Evolutionary conservation across 2,797 vertebrate genomes (phyloP).

Genomic region (Siniperca obscura): DNA sequence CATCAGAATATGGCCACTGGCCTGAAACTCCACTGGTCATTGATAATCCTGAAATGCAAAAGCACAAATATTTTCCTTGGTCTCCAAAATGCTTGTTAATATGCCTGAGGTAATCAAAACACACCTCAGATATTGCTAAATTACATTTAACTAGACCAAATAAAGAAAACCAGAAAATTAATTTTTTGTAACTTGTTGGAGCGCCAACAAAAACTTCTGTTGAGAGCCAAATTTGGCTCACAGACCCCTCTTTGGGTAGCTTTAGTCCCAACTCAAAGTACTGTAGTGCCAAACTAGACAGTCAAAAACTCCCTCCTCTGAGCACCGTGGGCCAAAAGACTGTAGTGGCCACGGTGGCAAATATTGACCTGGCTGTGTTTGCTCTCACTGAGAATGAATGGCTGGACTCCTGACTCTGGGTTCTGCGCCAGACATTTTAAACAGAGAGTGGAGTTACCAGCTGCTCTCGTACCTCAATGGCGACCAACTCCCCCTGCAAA

Average conservation of each 20-base stretch:
- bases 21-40: slow-evolving; percentile 13
- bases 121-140: slow-evolving; percentile 68
- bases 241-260: slow-evolving; percentile 41
- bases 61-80: slow-evolving; percentile 58
- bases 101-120: slow-evolving; percentile 65
- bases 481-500: slow-evolving; percentile 61
- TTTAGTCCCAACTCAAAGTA: slow-evolving; percentile 56
- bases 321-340: slow-evolving; percentile 31
- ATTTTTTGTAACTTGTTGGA: slow-evolving; percentile 24
- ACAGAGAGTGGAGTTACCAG: slow-evolving; percentile 74
- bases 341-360: slow-evolving; percentile 51
- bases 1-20: slow-evolving; percentile 9
- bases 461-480: slow-evolving; percentile 78
- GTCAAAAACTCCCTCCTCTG: slow-evolving; percentile 44
- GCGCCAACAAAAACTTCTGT: slow-evolving; percentile 54
- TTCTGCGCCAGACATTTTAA: slow-evolving; percentile 73
- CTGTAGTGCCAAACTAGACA: slow-evolving; percentile 43
- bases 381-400: slow-evolving; percentile 58
- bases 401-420: slow-evolving; percentile 49
- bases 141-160: slow-evolving; percentile 56
- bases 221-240: slow-evolving; percentile 52
- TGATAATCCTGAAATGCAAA: slow-evolving; percentile 39
- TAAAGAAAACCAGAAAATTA: slow-evolving; percentile 52
- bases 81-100: slow-evolving; percentile 57
- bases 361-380: slow-evolving; percentile 67